Evolutionary conservation across 2,113 vertebrate genomes (phyloP).

Genomic region (Cacatua alba): DNA sequence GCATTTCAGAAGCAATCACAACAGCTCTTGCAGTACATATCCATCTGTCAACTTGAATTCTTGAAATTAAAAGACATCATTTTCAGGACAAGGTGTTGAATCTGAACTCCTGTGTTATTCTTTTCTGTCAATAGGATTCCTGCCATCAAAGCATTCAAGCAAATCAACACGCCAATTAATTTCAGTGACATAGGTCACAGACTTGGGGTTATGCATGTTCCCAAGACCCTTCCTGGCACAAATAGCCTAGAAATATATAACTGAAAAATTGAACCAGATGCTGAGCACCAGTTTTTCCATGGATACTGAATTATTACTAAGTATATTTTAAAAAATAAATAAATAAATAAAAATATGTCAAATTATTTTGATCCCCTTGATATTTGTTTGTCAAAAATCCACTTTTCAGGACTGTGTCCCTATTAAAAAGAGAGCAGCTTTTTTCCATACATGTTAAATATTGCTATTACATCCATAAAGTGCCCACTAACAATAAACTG

Average conservation of each 20-base stretch:
- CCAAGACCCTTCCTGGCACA: not conserved
- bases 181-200: not conserved
- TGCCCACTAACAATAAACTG: not conserved
- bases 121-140: not conserved
- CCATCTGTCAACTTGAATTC: not conserved
- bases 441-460: not conserved
- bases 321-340: not conserved
- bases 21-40: not conserved
- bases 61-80: not conserved
- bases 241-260: not conserved
- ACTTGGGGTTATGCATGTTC: rapidly evolving
- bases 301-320: rapidly evolving
- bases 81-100: not conserved
- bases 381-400: not conserved
- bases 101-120: not conserved
- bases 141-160: not conserved
- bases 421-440: rapidly evolving
- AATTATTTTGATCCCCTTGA: not conserved
- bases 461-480: not conserved
- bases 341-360: not conserved
- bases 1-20: not conserved
- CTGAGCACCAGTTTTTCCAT: not conserved
- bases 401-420: not conserved
- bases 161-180: not conserved
- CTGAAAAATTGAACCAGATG: not conserved